Conservation (phyloP, 1,140 invertebrate species). For the Drosophila sulfurigaster region DNA sequence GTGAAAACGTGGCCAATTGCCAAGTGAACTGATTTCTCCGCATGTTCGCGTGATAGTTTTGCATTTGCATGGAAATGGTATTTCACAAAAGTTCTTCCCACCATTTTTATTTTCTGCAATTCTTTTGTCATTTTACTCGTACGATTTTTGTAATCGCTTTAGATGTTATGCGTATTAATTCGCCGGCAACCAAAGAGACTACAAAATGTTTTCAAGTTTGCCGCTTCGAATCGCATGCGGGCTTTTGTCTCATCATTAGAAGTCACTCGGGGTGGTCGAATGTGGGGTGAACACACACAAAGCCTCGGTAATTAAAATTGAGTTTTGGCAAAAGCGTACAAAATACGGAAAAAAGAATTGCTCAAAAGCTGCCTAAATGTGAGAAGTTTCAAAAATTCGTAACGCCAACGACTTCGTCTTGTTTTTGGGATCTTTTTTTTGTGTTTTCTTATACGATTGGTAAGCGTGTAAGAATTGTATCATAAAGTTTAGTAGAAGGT, state of each 20-base stretch:
- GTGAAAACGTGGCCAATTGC: slow-evolving; percentile 28
- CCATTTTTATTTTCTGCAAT: not conserved
- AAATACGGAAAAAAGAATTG: slow-evolving; percentile 6
- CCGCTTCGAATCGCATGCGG: slow-evolving; percentile 47
- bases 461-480: slow-evolving; percentile 38
- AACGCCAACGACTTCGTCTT: slow-evolving; percentile 25
- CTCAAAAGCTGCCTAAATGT: slow-evolving; percentile 22
- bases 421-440: not conserved
- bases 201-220: slow-evolving; percentile 42
- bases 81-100: slow-evolving; percentile 6
- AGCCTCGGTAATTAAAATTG: slow-evolving; percentile 65
- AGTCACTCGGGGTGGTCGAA: slow-evolving; percentile 66
- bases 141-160: slow-evolving; percentile 41
- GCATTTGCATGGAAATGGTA: not conserved
- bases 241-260: slow-evolving; percentile 56
- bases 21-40: slow-evolving; percentile 10
- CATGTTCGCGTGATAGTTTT: not conserved
- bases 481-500: slow-evolving; percentile 38
- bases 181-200: slow-evolving; percentile 21
- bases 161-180: slow-evolving; percentile 37
- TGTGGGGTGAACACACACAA: slow-evolving; percentile 41
- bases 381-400: slow-evolving; percentile 14
- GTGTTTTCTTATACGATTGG: not conserved
- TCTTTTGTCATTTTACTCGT: slow-evolving; percentile 4
- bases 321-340: slow-evolving; percentile 48